Percentiles rank a stretch among this genome's conserved stretches.
phyloP scores from a whole-genome alignment of 2,113 vertebrate genomes.

The Morone chrysops region DNA sequence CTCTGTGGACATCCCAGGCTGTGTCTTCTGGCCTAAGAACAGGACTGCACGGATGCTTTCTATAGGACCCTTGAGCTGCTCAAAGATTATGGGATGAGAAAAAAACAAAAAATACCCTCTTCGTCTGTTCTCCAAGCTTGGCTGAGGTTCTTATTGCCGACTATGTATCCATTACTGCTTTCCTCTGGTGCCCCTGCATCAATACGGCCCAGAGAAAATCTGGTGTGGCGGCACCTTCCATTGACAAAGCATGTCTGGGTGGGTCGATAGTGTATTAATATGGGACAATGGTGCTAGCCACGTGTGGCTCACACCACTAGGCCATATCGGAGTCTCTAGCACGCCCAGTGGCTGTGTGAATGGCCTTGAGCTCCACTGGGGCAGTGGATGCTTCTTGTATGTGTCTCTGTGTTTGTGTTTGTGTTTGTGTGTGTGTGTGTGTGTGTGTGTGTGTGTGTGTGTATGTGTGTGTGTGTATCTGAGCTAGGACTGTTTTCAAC shows the following conservation, averaged over 20 bases:
- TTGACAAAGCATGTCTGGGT: conserved; percentile 82
- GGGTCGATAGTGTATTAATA: conserved; percentile 87
- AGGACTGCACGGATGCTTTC: conserved; percentile 63
- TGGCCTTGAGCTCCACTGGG: conserved; percentile 74
- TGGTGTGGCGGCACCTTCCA: conserved; percentile 76
- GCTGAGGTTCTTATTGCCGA: conserved; percentile 75
- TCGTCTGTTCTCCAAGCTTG: conserved; percentile 68
- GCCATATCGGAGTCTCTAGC: conserved; percentile 72
- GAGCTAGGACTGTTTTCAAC: conserved; percentile 58
- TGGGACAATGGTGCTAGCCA: conserved; percentile 79
- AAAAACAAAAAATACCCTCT: conserved; percentile 67
- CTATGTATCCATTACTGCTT: conserved; percentile 85
- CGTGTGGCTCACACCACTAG: conserved; percentile 75
- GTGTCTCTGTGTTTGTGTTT: conserved; percentile 38
- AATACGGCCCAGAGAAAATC: conserved; percentile 79
- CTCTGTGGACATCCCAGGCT: conserved; percentile 71
- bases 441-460: conserved; percentile 24
- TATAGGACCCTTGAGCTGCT: conserved; percentile 73
- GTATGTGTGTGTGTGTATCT: conserved; percentile 28
- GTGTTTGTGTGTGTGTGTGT: conserved; percentile 22
- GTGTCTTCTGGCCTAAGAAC: conserved; percentile 67
- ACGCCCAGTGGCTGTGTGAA: conserved; percentile 78
- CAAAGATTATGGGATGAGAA: conserved; percentile 74
- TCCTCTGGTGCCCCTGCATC: conserved; percentile 82
- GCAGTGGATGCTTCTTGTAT: conserved; percentile 57